Evolutionary conservation across 2,888 invertebrate species (phyloP).

Genomic region (Carterocephalus palaemon): DNA sequence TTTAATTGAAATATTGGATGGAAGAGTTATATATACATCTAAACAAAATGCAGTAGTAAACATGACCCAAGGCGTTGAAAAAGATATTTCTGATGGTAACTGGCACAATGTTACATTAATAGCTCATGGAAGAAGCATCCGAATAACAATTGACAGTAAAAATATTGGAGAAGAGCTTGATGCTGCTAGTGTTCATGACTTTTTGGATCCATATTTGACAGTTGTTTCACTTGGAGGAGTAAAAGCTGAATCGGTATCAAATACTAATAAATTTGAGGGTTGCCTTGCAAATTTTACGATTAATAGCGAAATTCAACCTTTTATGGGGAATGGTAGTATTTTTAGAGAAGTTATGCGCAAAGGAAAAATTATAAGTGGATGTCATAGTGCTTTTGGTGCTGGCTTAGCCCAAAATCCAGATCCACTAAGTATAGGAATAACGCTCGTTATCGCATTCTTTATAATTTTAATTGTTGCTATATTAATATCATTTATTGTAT

Average conservation of each 20-base stretch:
- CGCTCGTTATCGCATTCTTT: conserved; percentile 95
- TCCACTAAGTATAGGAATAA: conserved; percentile 94
- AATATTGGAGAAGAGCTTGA: conserved; percentile 91
- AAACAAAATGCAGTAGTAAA: conserved; percentile 88
- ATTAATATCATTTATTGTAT: conserved; percentile 94
- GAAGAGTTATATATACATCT: conserved; percentile 88
- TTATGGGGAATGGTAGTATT: conserved; percentile 91
- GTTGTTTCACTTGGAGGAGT: conserved; percentile 89
- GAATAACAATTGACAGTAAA: conserved; percentile 83
- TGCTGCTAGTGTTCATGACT: conserved; percentile 92
- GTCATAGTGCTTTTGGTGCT: conserved; percentile 86
- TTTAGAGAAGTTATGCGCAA: conserved; percentile 83
- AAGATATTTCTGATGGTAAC: conserved; percentile 85
- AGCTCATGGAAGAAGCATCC: conserved; percentile 84
- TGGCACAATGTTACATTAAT: conserved; percentile 94
- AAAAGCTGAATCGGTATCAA: conserved; percentile 79
- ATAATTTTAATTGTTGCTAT: conserved; percentile 93
- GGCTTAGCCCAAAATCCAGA: conserved; percentile 89
- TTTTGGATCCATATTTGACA: conserved; percentile 93
- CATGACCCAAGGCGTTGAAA: conserved; percentile 85
- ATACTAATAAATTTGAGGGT: conserved; percentile 87
- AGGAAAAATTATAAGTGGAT: conserved; percentile 87
- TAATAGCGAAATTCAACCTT: conserved; percentile 93
- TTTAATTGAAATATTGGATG: conserved; percentile 86
- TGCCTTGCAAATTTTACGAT: conserved; percentile 94